A percentile compares a stretch with the other conserved stretches of the same genome.
These are phyloP conservation scores for Mirza zaza DNA, from an alignment of 2,113 vertebrate genomes.

Conservation along the genomic window DNA sequence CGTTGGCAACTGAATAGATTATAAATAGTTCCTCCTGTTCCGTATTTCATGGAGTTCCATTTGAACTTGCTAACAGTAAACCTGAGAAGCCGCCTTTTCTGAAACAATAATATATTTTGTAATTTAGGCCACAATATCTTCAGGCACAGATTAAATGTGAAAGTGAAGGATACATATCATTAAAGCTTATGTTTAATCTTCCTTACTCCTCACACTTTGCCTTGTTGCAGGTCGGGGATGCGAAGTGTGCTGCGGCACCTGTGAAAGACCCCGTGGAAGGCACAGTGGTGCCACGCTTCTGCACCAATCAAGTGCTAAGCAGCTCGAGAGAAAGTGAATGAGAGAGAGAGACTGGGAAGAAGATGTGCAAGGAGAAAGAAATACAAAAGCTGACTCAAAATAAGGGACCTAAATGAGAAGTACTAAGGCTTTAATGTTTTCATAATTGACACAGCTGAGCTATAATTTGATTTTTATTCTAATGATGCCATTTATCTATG, in stretches of 20 bases:
- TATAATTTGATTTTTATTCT: constrained; percentile 83
- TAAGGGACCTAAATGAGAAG: constrained; percentile 71
- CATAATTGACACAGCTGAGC: constrained; percentile 83
- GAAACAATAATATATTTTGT: constrained; percentile 79
- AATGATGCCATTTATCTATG: constrained; percentile 75
- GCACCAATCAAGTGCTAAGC: constrained; percentile 61
- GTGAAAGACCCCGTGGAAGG: constrained; percentile 78
- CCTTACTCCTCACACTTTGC: constrained; percentile 49
- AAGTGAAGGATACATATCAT: constrained; percentile 72
- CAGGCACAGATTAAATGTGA: constrained; percentile 81
- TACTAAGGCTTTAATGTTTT: constrained; percentile 76
- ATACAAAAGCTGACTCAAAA: constrained; percentile 72
- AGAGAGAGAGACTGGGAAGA: background rate
- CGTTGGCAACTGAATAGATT: constrained; percentile 24
- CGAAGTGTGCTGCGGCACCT: constrained; percentile 60
- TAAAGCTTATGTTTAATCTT: constrained; percentile 83
- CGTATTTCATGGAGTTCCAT: constrained; percentile 80
- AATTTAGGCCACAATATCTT: constrained; percentile 82
- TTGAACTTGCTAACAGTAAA: constrained; percentile 72
- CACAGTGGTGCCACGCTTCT: constrained; percentile 63
- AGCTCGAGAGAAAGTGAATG: constrained; percentile 33
- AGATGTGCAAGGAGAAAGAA: background rate
- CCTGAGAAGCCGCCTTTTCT: constrained; percentile 44
- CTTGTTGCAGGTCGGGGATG: constrained; percentile 72
- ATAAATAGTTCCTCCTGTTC: constrained; percentile 83